These are phyloP conservation scores for Pterois miles DNA, from an alignment of 2,797 vertebrate species.

Conservation along the genomic window DNA sequence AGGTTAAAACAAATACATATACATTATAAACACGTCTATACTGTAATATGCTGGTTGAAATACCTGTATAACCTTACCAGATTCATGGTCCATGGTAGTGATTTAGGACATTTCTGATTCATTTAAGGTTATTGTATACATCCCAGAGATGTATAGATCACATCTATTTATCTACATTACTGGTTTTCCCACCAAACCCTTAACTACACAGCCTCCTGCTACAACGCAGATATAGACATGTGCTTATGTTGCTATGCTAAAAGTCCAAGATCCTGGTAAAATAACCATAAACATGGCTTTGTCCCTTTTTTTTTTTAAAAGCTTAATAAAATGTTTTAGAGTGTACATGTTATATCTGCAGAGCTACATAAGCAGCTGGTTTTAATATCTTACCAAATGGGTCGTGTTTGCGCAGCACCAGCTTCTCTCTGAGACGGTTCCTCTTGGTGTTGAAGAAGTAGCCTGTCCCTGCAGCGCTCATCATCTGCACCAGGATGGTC, in stretches of 20 bases:
- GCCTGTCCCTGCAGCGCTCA: constrained; percentile 92
- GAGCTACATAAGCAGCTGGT: fast-evolving
- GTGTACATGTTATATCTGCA: background rate
- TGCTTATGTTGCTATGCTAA: background rate
- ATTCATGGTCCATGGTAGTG: background rate
- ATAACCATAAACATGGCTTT: background rate
- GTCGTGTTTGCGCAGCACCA: constrained; percentile 90
- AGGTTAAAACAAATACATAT: background rate
- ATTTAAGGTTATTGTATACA: too few species aligned
- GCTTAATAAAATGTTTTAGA: background rate
- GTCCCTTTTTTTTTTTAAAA: background rate
- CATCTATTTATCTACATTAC: background rate
- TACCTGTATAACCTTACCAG: background rate
- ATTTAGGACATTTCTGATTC: background rate
- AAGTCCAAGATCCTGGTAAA: background rate
- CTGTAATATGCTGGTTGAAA: background rate
- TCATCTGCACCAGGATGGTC: constrained; percentile 92
- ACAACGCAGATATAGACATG: background rate
- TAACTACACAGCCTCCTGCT: background rate
- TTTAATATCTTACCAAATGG: constrained; percentile 87
- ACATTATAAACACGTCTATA: background rate
- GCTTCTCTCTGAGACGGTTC: constrained; percentile 87
- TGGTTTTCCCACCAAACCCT: background rate
- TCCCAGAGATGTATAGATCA: background rate
- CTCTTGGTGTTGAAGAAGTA: constrained; percentile 90